These are phyloP conservation scores for Camelus bactrianus DNA, from an alignment of 2,113 vertebrate genomes.

Conservation along the genomic window DNA sequence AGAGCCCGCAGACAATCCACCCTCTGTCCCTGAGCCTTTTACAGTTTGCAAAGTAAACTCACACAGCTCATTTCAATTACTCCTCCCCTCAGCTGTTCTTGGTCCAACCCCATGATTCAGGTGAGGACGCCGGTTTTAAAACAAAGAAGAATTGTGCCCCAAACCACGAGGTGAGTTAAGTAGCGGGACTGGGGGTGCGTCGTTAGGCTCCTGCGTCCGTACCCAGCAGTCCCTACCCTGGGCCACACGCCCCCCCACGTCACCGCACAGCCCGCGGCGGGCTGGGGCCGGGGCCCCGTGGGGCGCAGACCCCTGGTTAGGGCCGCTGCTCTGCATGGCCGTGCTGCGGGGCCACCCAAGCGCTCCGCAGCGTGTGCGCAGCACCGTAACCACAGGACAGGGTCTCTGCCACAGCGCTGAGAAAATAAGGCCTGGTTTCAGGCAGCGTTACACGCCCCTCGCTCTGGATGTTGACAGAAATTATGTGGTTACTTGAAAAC, in stretches of 20 bases:
- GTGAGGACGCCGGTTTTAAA: neutral
- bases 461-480: neutral
- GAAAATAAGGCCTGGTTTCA: neutral
- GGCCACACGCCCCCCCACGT: neutral
- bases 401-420: neutral
- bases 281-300: neutral
- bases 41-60: neutral
- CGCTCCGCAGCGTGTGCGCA: neutral
- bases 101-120: neutral
- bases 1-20: neutral
- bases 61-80: neutral
- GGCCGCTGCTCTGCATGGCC: constrained; percentile 28
- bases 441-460: neutral
- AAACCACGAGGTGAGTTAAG: neutral
- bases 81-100: neutral
- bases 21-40: neutral
- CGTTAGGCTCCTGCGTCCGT: neutral
- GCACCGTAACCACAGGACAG: neutral
- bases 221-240: neutral
- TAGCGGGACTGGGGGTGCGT: neutral
- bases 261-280: neutral
- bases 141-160: neutral
- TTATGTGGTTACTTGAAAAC: neutral
- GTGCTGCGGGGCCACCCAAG: constrained; percentile 71
- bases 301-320: neutral